Evolutionary conservation across 2,888 invertebrate genomes (phyloP).

Genomic region (Ceratothoa steindachneri): DNA sequence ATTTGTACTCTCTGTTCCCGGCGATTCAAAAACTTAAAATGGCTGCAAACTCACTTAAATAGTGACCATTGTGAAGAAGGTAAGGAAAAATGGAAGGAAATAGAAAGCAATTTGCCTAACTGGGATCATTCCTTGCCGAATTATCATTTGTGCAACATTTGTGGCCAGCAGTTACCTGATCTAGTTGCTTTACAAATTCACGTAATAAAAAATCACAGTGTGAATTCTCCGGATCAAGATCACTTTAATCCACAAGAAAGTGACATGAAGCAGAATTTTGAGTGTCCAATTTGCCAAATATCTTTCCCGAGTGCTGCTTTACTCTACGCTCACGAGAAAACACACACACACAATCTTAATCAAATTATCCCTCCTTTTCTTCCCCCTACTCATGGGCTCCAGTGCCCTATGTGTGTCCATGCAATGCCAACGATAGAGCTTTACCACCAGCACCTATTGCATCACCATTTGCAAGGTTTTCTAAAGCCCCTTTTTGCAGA

Average conservation of each 20-base stretch:
- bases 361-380: conserved; percentile 45
- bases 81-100: conserved; percentile 62
- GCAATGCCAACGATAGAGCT: conserved; percentile 60
- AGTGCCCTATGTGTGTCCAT: conserved; percentile 63
- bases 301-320: conserved; percentile 48
- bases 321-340: conserved; percentile 37
- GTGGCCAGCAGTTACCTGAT: conserved; percentile 53
- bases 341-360: conserved; percentile 25
- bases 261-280: conserved; percentile 16
- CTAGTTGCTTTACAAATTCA: conserved; percentile 54
- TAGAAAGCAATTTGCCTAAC: conserved; percentile 53
- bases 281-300: conserved; percentile 35
- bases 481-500: conserved; percentile 46
- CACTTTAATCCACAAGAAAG: not conserved
- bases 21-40: conserved; percentile 80
- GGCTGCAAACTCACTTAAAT: conserved; percentile 78
- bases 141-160: conserved; percentile 52
- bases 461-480: conserved; percentile 57
- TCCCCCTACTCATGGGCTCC: conserved; percentile 53
- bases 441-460: conserved; percentile 63
- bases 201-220: conserved; percentile 54
- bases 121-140: conserved; percentile 52
- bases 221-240: conserved; percentile 26
- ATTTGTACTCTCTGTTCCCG: conserved; percentile 80
- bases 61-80: conserved; percentile 75